phyloP scores from a whole-genome alignment of 2,797 vertebrate species.

The Rhinoraja longicauda region DNA sequence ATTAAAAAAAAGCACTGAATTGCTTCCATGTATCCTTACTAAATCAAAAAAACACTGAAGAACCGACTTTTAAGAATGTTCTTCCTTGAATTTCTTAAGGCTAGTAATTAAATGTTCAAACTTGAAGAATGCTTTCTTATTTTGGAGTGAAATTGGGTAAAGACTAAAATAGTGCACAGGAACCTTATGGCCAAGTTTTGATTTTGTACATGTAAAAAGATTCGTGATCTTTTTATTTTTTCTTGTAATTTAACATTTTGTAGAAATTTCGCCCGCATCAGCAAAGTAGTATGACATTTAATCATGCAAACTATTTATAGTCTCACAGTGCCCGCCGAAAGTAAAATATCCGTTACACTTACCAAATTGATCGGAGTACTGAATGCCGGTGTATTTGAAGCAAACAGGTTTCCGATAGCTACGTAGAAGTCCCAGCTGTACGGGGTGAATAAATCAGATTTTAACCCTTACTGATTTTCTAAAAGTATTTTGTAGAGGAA shows the following conservation, averaged over 20 bases:
- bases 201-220: neutral
- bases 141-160: neutral
- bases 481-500: neutral
- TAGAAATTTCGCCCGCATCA: neutral
- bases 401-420: neutral
- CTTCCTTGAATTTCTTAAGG: neutral
- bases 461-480: neutral
- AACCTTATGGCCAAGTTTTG: neutral
- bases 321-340: neutral
- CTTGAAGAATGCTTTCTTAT: neutral
- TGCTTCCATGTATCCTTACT: neutral
- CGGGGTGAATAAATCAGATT: neutral
- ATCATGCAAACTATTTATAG: neutral
- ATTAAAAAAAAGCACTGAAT: neutral
- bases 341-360: neutral
- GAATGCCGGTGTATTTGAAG: neutral
- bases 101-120: neutral
- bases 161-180: neutral
- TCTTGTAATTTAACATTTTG: neutral
- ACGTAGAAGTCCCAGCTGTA: neutral
- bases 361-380: neutral
- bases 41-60: neutral
- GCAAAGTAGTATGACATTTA: neutral
- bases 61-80: neutral
- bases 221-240: neutral